Evolutionary conservation across 2,113 vertebrate genomes (phyloP).

Genomic region (Onychostruthus taczanowskii): DNA sequence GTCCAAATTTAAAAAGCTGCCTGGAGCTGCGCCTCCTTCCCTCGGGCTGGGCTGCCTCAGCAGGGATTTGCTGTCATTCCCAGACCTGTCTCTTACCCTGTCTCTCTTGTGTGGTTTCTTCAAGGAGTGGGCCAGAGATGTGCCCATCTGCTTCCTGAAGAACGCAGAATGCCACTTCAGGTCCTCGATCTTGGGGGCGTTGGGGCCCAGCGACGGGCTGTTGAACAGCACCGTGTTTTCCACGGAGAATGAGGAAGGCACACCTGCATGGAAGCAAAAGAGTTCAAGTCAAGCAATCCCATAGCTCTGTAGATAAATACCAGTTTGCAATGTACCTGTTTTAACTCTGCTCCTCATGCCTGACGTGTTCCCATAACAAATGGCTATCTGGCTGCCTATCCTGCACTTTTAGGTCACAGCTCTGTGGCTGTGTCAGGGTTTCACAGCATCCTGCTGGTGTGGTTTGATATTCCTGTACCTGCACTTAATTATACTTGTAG

Average conservation of each 20-base stretch:
- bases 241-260: slow-evolving; percentile 72
- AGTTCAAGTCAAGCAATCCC: background rate
- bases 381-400: background rate
- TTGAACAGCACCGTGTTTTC: slow-evolving; percentile 80
- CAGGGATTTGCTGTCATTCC: slow-evolving; percentile 9
- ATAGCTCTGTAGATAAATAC: background rate
- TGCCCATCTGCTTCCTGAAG: slow-evolving; percentile 80
- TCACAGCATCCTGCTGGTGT: background rate
- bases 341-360: background rate
- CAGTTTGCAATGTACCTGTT: background rate
- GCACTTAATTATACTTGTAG: background rate
- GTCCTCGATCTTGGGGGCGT: slow-evolving; percentile 76
- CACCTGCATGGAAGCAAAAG: slow-evolving; percentile 59
- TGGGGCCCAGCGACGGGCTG: slow-evolving; percentile 72
- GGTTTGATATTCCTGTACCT: background rate
- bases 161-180: slow-evolving; percentile 78
- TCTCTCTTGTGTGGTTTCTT: slow-evolving; percentile 70
- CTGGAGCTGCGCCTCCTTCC: slow-evolving; percentile 1
- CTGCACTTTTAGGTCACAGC: background rate
- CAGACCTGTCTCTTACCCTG: slow-evolving; percentile 8
- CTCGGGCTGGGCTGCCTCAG: slow-evolving; percentile 31
- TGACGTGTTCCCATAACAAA: background rate
- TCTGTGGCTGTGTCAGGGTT: accelerated
- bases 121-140: slow-evolving; percentile 65
- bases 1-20: slow-evolving; percentile 58